phyloP scores from a whole-genome alignment of 2,113 vertebrate species.

The Psilopsiagon aurifrons region DNA sequence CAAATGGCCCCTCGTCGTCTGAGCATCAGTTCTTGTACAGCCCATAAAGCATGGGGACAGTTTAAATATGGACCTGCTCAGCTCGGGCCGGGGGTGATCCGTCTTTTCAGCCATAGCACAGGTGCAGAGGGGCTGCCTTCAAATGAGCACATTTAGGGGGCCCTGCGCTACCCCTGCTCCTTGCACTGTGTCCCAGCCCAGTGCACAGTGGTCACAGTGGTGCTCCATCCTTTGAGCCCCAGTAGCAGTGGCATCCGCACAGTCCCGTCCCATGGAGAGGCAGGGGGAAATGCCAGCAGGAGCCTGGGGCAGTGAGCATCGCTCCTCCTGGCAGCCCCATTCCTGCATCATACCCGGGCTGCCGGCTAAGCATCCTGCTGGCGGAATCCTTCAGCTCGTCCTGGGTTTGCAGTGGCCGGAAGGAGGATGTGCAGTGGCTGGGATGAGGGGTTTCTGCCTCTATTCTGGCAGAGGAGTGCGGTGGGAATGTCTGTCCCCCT shows the following conservation, averaged over 20 bases:
- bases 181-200: accelerated
- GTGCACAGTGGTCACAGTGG: accelerated
- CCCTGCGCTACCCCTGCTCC: background rate
- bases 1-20: slow-evolving; percentile 82
- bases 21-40: slow-evolving; percentile 80
- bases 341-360: accelerated
- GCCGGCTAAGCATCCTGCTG: background rate
- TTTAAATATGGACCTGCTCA: slow-evolving; percentile 94
- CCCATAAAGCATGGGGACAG: slow-evolving; percentile 95
- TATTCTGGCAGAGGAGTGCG: accelerated
- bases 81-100: slow-evolving; percentile 82
- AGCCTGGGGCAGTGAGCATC: background rate
- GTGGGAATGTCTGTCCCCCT: background rate
- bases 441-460: background rate
- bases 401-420: background rate
- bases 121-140: slow-evolving; percentile 65
- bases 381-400: background rate
- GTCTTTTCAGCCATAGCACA: slow-evolving; percentile 77
- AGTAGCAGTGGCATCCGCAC: accelerated
- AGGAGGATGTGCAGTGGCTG: accelerated
- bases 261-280: background rate
- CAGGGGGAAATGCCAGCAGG: background rate
- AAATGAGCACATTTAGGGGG: slow-evolving; percentile 67
- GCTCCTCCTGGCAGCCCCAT: background rate
- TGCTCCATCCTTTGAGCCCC: accelerated